Conservation (phyloP, 2,888 invertebrate species). For the Phyllotreta cruciferae region DNA sequence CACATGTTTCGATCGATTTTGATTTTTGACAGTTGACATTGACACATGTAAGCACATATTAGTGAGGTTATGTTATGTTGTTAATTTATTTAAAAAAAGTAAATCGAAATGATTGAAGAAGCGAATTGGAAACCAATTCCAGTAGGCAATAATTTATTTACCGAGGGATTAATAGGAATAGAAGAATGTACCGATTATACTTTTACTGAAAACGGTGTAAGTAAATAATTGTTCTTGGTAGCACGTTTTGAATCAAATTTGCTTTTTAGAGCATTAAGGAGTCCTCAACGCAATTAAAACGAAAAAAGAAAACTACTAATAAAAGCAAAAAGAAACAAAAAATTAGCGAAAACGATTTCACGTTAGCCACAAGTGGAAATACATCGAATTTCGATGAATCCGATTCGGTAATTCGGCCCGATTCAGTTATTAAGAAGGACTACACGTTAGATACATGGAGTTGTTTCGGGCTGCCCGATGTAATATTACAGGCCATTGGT, state of each 20-base stretch:
- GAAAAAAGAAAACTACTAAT: slow-evolving; percentile 31
- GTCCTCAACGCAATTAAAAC: neutral
- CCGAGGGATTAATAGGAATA: slow-evolving; percentile 73
- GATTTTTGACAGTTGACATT: too few species aligned
- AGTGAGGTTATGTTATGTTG: too few species aligned
- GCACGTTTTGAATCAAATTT: neutral
- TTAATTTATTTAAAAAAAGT: too few species aligned
- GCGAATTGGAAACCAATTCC: slow-evolving; percentile 70
- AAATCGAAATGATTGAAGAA: neutral
- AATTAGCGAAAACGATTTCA: slow-evolving; percentile 19
- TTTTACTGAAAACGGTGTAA: slow-evolving; percentile 45
- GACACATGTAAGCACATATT: too few species aligned
- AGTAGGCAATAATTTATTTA: slow-evolving; percentile 65
- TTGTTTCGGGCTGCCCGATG: slow-evolving; percentile 71
- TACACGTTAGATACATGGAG: slow-evolving; percentile 67
- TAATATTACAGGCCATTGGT: slow-evolving; percentile 75
- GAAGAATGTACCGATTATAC: slow-evolving; percentile 80
- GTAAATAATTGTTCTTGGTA: neutral
- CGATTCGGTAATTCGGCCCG: slow-evolving; percentile 11
- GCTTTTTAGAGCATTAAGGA: neutral
- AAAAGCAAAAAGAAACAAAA: slow-evolving; percentile 24
- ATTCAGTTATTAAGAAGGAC: slow-evolving; percentile 16
- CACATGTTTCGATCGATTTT: too few species aligned
- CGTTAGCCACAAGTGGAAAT: slow-evolving; percentile 39
- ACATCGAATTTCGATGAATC: slow-evolving; percentile 32